These are phyloP conservation scores for Volucella bombylans DNA, from an alignment of 2,888 invertebrate genomes.

Conservation along the genomic window DNA sequence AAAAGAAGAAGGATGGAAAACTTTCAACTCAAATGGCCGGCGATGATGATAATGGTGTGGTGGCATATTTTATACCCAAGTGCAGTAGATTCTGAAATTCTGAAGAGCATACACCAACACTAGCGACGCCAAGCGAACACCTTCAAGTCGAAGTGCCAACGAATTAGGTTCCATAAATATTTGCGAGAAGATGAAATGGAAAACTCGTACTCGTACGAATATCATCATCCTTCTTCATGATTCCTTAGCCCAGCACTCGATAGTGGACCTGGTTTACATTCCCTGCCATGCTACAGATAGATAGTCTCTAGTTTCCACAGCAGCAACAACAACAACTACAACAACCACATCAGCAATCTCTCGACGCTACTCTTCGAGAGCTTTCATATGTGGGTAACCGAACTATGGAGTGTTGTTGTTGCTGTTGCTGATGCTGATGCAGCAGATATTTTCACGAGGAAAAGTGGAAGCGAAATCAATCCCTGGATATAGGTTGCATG, in stretches of 20 bases:
- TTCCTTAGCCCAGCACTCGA: slow-evolving; percentile 33
- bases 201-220: not conserved
- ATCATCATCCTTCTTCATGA: not conserved
- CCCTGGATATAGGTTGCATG: slow-evolving; percentile 53
- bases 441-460: slow-evolving; percentile 53
- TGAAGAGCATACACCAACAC: slow-evolving; percentile 45
- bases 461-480: slow-evolving; percentile 47
- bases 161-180: slow-evolving; percentile 72
- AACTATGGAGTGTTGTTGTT: slow-evolving; percentile 59
- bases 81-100: slow-evolving; percentile 43
- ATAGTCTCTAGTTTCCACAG: slow-evolving; percentile 13
- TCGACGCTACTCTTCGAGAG: slow-evolving; percentile 12
- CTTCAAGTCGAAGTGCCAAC: slow-evolving; percentile 29
- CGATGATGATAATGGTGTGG: slow-evolving; percentile 47
- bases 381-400: slow-evolving; percentile 61
- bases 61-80: slow-evolving; percentile 56
- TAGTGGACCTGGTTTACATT: slow-evolving; percentile 70
- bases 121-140: slow-evolving; percentile 6
- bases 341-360: slow-evolving; percentile 25
- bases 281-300: slow-evolving; percentile 22
- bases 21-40: slow-evolving; percentile 28
- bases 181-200: slow-evolving; percentile 61
- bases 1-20: slow-evolving; percentile 5
- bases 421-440: slow-evolving; percentile 45
- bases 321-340: slow-evolving; percentile 17